Evolutionary conservation across 2,888 invertebrate species (phyloP), one percentile per base, ranked within the genome.

Genomic region (Encarsia formosa): DNA sequence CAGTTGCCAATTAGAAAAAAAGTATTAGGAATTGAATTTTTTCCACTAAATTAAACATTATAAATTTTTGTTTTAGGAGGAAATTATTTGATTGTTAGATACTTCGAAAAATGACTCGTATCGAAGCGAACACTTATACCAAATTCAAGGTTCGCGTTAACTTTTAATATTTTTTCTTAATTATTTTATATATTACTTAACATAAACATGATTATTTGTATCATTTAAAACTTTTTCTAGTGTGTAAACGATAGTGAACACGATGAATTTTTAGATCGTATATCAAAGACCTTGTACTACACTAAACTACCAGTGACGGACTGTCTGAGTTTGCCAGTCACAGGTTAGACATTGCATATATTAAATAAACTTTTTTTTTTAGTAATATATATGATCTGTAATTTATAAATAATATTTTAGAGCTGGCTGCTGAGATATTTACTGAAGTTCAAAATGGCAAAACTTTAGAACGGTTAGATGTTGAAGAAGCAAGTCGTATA

Each of bases 271-370:
- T 77, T 91, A 59, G 82, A 86, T 64, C 80, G 95, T 62, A 87
- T 96, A 63, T 84, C 85, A 16, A 93, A 94, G 75, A 88, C 92
- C 3, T 77, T 96, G 44, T 93, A 94, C 73, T 96, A 91, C 76
- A 91, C 92, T 52, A 82, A 84, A 68, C 78, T 87, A 56, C 86
- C 88, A n/a, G 77, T 78, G 49, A 80, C 83, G 55, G 85, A 85
- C 59, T 79, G 87, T 57, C 78, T 90, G 59, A 86, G 87, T 68
- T 76, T 91, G 56, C 86, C 89, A 54, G 81, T 92, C 64, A 85
- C 91, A 78, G 90, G 91, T 77, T 65, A 68, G 68, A 40, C 18
- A 8, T 34, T 5, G 34, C n/a, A 34, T 49, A 49, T 40, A 11
- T 3, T 24, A 32, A 37, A 37, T 19, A 29, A 1, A 32, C 26